A percentile compares a stretch with the other conserved stretches of the same genome.
Evolutionary conservation across 1,140 invertebrate genomes (phyloP).

Genomic region (Teleogryllus occipitalis): DNA sequence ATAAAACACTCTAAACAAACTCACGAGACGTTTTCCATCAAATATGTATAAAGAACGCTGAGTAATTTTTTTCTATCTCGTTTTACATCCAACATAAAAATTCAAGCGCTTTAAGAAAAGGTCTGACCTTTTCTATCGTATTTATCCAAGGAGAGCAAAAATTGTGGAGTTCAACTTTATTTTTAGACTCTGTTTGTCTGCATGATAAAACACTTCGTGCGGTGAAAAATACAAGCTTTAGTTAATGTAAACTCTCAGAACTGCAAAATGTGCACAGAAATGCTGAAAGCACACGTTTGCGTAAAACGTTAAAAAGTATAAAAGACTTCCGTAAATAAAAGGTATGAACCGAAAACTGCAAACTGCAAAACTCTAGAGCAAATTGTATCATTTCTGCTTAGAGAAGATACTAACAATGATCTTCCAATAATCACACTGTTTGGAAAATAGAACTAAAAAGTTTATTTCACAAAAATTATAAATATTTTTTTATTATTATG

Average conservation of each 20-base stretch:
- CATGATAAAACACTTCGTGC: background rate
- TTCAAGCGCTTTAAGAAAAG: too few relatives aligned
- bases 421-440: too few relatives aligned
- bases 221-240: background rate
- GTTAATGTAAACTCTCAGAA: background rate
- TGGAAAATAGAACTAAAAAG: too few relatives aligned
- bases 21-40: too few relatives aligned
- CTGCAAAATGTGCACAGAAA: background rate
- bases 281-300: background rate
- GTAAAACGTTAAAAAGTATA: background rate
- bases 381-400: background rate
- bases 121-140: background rate
- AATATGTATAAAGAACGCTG: too few relatives aligned
- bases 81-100: too few relatives aligned
- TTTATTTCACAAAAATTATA: too few relatives aligned
- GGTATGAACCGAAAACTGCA: background rate
- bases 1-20: too few relatives aligned
- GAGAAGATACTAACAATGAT: too few relatives aligned
- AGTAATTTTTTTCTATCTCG: too few relatives aligned
- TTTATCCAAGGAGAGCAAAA: background rate
- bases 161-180: too few relatives aligned
- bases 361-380: background rate
- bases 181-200: background rate
- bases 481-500: too few relatives aligned
- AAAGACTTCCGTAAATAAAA: background rate